phyloP scores from a whole-genome alignment of 2,113 vertebrate species.

The Sorex araneus region DNA sequence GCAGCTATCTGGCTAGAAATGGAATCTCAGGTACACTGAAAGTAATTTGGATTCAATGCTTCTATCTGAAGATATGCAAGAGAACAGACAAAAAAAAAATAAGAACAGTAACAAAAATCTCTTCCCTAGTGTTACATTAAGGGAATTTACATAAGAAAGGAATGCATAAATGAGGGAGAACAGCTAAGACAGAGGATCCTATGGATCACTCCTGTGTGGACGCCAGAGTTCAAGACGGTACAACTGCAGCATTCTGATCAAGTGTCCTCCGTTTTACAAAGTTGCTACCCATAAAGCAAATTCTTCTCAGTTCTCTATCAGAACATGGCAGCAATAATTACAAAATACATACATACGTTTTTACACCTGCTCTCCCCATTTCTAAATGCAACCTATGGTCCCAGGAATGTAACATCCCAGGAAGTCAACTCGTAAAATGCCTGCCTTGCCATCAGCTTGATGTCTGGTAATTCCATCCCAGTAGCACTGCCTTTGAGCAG shows the following conservation, averaged over 20 bases:
- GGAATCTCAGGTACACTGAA: background rate
- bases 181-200: background rate
- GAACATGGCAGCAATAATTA: constrained; percentile 8
- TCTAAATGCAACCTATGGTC: background rate
- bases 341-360: background rate
- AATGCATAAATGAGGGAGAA: background rate
- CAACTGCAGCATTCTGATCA: background rate
- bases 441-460: too few relatives aligned
- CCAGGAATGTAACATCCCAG: too few relatives aligned
- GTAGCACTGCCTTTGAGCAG: too few relatives aligned
- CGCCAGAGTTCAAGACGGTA: background rate
- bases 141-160: background rate
- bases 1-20: background rate
- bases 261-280: constrained; percentile 14
- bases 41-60: background rate
- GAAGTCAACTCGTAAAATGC: too few relatives aligned
- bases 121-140: too few relatives aligned
- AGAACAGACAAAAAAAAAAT: background rate
- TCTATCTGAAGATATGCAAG: background rate
- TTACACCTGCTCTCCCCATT: background rate
- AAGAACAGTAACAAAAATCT: background rate
- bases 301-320: constrained; percentile 43
- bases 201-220: background rate
- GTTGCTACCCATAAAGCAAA: constrained; percentile 58
- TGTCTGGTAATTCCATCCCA: too few relatives aligned